phyloP scores from a whole-genome alignment of 30 jellyfish, hydroid and myxozoan genomes.

The Clytia hemisphaerica region DNA sequence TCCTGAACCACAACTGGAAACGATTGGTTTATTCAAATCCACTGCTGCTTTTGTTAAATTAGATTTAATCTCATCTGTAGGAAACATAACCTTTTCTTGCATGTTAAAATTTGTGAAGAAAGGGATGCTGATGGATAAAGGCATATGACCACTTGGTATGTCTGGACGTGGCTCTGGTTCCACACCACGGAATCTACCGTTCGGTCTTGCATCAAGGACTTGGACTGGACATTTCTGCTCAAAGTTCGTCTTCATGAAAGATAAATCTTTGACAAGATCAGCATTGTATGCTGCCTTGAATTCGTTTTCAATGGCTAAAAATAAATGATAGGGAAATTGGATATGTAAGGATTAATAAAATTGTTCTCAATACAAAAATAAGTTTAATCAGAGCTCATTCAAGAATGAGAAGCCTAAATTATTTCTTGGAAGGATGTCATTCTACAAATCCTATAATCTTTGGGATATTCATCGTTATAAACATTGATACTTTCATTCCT shows the following conservation, averaged over 20 bases:
- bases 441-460: too few species aligned
- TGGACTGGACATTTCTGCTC: conserved; percentile 29
- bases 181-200: conserved; percentile 52
- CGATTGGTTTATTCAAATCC: conserved; percentile 42
- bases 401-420: too few species aligned
- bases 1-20: conserved; percentile 56
- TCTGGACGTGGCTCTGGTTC: conserved; percentile 70
- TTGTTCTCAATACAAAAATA: too few species aligned
- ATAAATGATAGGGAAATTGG: not conserved
- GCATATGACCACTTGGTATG: conserved; percentile 62
- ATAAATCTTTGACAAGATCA: conserved; percentile 46
- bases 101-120: conserved; percentile 25
- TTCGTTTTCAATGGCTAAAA: conserved; percentile 18
- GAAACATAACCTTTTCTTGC: conserved; percentile 35
- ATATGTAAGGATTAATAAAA: not conserved
- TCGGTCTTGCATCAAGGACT: conserved; percentile 57
- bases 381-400: too few species aligned
- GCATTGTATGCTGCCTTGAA: conserved; percentile 41
- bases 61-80: conserved; percentile 25
- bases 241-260: conserved; percentile 48
- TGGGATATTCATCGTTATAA: too few species aligned
- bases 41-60: too few species aligned
- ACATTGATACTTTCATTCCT: too few species aligned
- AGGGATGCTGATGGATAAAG: conserved; percentile 41
- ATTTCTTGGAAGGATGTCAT: too few species aligned